Percentiles rank a stretch among this genome's conserved stretches.
phyloP scores from a whole-genome alignment of 2,888 invertebrate genomes.

The Laothoe populi region DNA sequence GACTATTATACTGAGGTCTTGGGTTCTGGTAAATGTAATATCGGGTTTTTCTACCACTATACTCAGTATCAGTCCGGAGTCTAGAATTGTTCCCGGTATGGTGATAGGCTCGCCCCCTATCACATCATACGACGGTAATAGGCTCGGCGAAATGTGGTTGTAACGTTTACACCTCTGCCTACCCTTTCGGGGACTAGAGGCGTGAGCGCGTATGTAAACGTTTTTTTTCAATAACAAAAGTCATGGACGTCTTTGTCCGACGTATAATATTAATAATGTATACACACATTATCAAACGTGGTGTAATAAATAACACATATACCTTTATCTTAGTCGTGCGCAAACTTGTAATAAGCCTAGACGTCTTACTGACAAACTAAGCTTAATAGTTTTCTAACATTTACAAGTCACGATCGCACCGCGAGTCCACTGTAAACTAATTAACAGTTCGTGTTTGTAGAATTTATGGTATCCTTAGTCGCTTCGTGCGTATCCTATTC shows the following conservation, averaged over 20 bases:
- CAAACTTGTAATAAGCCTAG: slow-evolving; percentile 17
- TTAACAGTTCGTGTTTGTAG: slow-evolving; percentile 16
- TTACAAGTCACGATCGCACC: slow-evolving; percentile 15
- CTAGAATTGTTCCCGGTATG: no score
- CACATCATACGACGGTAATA: no score
- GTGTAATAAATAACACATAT: background rate
- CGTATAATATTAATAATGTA: background rate
- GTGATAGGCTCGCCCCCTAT: no score
- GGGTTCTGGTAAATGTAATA: no score
- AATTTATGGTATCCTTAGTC: slow-evolving; percentile 17
- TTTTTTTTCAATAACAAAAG: no score
- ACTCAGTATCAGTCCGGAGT: no score
- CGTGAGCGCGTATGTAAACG: no score
- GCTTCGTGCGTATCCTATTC: slow-evolving; percentile 1
- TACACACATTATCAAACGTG: background rate
- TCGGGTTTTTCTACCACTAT: no score
- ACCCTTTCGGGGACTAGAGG: no score
- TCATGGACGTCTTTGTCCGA: background rate
- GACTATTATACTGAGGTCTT: no score
- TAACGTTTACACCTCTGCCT: no score
- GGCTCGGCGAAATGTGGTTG: no score
- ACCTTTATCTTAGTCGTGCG: background rate
- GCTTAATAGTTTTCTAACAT: slow-evolving; percentile 18
- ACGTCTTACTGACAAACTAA: slow-evolving; percentile 9
- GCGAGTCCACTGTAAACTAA: slow-evolving; percentile 21